phyloP scores from a whole-genome alignment of 2,797 vertebrate species.

The Hafferia zeledoni region DNA sequence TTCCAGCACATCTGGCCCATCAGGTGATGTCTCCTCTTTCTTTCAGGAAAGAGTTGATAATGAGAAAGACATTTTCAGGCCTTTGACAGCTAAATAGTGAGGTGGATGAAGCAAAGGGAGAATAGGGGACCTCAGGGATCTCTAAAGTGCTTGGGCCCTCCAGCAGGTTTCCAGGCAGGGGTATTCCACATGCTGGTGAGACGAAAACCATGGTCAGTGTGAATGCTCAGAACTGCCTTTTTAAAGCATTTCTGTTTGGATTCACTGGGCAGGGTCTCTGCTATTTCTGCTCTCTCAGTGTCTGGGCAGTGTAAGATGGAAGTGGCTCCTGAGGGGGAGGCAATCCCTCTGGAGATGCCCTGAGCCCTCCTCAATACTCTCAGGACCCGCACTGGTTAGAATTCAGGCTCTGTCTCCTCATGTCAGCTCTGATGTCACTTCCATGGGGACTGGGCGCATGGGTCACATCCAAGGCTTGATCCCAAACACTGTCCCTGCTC shows the following conservation, averaged over 20 bases:
- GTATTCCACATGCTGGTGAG: background rate
- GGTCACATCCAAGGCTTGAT: background rate
- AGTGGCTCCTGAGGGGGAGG: fast-evolving
- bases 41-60: background rate
- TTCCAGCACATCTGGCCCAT: background rate
- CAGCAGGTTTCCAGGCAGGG: background rate
- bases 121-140: background rate
- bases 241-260: background rate
- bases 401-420: background rate
- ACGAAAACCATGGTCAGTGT: background rate
- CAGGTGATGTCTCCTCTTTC: background rate
- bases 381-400: background rate
- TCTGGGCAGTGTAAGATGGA: background rate
- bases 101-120: background rate
- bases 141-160: background rate
- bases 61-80: background rate
- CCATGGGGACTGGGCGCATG: background rate
- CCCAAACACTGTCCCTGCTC: background rate
- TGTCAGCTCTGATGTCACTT: background rate
- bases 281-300: background rate
- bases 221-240: background rate
- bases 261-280: background rate
- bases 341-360: background rate
- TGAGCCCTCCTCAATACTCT: background rate
- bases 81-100: background rate